phyloP scores from a whole-genome alignment of 1,140 invertebrate genomes.

The Macrocentrus cingulum region DNA sequence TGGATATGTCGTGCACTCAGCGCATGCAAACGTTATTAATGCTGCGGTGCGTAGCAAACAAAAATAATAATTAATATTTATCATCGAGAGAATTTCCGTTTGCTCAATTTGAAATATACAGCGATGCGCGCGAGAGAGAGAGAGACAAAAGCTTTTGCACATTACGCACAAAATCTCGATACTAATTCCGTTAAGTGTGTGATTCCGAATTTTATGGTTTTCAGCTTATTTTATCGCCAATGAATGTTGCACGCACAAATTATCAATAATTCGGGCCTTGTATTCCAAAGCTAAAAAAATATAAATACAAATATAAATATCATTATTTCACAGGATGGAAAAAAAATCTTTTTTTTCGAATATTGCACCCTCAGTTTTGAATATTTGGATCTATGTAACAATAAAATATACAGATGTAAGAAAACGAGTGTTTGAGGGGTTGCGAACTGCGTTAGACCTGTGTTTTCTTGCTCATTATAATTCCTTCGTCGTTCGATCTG shows the following conservation, averaged over 20 bases:
- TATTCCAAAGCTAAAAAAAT: background rate
- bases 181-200: conserved; percentile 26
- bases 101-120: conserved; percentile 28
- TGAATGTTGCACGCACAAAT: conserved; percentile 3
- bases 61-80: conserved; percentile 61
- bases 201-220: conserved; percentile 10
- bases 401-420: too few species aligned
- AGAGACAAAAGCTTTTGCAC: conserved; percentile 2
- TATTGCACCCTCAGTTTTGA: too few species aligned
- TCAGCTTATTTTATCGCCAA: conserved; percentile 6
- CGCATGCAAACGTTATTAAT: conserved; percentile 55
- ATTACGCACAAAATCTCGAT: conserved; percentile 21
- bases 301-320: background rate
- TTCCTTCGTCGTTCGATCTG: too few species aligned
- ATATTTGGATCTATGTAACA: too few species aligned
- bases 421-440: too few species aligned
- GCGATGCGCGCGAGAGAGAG: background rate
- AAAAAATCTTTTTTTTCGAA: too few species aligned
- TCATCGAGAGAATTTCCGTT: conserved; percentile 58
- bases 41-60: conserved; percentile 56
- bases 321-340: background rate
- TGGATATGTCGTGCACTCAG: background rate
- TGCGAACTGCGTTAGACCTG: too few species aligned
- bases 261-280: background rate
- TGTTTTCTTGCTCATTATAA: too few species aligned